Base-by-base conservation (phyloP, 2,113 vertebrate genomes). In the Nyctibius bracteatus region DNA sequence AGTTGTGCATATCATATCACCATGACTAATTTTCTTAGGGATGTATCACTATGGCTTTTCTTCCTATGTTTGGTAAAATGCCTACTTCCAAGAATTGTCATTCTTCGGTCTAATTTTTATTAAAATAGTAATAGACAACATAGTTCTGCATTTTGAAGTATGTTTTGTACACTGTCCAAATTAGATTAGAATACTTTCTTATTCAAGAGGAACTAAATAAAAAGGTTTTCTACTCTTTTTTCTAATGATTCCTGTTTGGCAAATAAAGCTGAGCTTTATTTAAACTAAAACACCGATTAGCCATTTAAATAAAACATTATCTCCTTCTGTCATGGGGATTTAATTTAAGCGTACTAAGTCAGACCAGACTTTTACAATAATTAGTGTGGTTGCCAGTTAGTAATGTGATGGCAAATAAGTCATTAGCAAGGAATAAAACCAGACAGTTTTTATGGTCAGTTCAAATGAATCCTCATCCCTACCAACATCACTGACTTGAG, bases 231-330 rank as follows among this genome's bases (percentile, higher is more conserved):
- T 66, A 44, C 18, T 28, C 6, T 68, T 87, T 81, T n/a, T 66
- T 46, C 33, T 67, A 94, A 33, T 61, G 4, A 85, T 55, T 88
- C 30, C 46, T 85, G 9, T 90, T 88, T 82, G 27, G 17, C 52
- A 88, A 95, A 95, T 63, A 96, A 94, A 94, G 39, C 27, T 88
- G 39, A 91, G 12, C 24, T 81, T 95, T 88, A 88, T 72, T 93
- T 72, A 90, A 92, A 90, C 82, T 75, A 88, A 90, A 95, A 46
- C 33, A 72, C 12, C 0, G 6, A 85, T 90, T 90, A 92, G 82
- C 47, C 70, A 94, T 75, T 96, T 94, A 95, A 92, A 75, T 75
- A 85, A 88, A 92, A 35, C 19, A 77, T 87, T 71, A 55, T 86
- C 57, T 92, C 19, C 25, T 89, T 89, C 66, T 88, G 31, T 63